phyloP scores from a whole-genome alignment of 2,797 vertebrate genomes.

The Echiichthys vipera region DNA sequence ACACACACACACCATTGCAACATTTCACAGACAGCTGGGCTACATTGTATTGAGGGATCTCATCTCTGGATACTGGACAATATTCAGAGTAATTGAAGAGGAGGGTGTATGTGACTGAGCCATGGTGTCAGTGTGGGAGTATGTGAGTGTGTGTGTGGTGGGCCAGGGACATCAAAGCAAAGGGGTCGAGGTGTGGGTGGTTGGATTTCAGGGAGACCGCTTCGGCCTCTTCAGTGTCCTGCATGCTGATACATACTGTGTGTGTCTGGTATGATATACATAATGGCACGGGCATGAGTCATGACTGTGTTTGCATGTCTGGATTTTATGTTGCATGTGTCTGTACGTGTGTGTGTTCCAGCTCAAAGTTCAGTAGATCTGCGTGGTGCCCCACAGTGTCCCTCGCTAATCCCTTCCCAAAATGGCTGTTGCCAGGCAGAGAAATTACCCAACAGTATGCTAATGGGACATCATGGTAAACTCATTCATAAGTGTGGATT shows the following conservation, averaged over 20 bases:
- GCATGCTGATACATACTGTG: constrained; percentile 31
- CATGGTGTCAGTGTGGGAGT: constrained; percentile 44
- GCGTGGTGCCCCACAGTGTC: constrained; percentile 32
- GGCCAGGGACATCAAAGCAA: constrained; percentile 61
- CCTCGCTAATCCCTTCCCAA: constrained; percentile 73
- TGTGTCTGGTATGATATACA: constrained; percentile 48
- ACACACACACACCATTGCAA: background rate
- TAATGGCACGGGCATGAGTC: constrained; percentile 57
- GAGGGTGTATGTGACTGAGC: constrained; percentile 22
- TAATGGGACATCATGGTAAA: constrained; percentile 49
- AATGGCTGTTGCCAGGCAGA: constrained; percentile 81
- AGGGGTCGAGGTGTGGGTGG: constrained; percentile 41
- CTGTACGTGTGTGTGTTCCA: constrained; percentile 56
- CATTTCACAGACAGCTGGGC: constrained; percentile 44
- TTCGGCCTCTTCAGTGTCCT: constrained; percentile 36
- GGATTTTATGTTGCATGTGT: constrained; percentile 49
- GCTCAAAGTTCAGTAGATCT: constrained; percentile 75
- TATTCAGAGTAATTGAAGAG: constrained; percentile 20
- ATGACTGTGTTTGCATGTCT: constrained; percentile 57
- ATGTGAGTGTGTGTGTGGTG: constrained; percentile 26
- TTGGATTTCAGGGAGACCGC: constrained; percentile 49
- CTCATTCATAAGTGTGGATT: constrained; percentile 37
- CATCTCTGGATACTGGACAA: constrained; percentile 15
- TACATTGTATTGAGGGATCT: constrained; percentile 11
- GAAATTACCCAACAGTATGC: constrained; percentile 53